These are phyloP conservation scores for Liasis olivaceus DNA, from an alignment of 2,797 vertebrate genomes.

Conservation along the genomic window DNA sequence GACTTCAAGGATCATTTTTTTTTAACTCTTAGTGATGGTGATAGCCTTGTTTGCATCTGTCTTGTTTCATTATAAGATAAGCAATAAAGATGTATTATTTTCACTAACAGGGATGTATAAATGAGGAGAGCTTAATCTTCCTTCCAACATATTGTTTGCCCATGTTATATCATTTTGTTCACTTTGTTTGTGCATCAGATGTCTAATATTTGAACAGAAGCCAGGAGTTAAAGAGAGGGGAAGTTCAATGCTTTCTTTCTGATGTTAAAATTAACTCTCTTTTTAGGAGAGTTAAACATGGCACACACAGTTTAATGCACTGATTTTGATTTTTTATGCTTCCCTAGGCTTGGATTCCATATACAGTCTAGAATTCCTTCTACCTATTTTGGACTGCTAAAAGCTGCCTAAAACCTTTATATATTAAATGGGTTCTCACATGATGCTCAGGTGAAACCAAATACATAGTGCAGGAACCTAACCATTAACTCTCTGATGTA, in stretches of 20 bases:
- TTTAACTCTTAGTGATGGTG: background rate
- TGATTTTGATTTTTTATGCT: background rate
- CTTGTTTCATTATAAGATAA: background rate
- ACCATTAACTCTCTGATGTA: background rate
- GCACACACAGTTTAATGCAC: background rate
- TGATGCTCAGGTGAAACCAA: background rate
- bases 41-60: background rate
- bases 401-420: background rate
- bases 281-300: background rate
- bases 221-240: background rate
- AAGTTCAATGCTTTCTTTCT: background rate
- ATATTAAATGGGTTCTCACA: background rate
- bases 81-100: background rate
- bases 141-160: background rate
- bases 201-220: background rate
- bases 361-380: background rate
- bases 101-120: background rate
- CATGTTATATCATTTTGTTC: background rate
- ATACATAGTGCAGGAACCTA: background rate
- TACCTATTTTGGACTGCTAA: background rate
- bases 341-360: background rate
- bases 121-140: background rate
- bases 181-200: background rate
- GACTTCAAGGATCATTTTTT: background rate
- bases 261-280: background rate